Evolutionary conservation across 2,797 vertebrate genomes (phyloP), one percentile per base, ranked within the genome.

Genomic region (Micromesistius poutassou): DNA sequence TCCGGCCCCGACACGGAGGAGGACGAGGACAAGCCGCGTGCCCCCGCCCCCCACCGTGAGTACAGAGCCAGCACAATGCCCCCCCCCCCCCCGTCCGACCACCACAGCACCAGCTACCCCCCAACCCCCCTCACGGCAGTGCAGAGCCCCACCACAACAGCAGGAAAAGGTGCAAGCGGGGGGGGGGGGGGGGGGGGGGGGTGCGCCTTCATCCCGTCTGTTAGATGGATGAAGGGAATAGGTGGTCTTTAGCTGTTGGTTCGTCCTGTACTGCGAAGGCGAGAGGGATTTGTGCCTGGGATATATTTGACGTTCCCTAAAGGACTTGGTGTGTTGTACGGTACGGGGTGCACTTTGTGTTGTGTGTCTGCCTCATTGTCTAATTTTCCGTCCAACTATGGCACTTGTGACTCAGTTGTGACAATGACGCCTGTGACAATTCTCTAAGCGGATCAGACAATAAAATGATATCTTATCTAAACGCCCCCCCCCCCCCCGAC

Each of bases 1-100:
- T 99, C 98, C 1, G 98, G 97, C 16, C 96, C 96, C 0, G 97
- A 98, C 91, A 98, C 96, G 0, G 97, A 99, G 82, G 98, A 99
- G 7, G 95, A 95, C 55, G 97, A 99, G 3, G 97, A 98, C 90
- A 99, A 98, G 91, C 93, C 95, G 16, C 92, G 94, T 66, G 88
- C 92, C 81, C 91, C 92, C 81, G 91, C 46, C 46, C 46, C 94
- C 78, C 97, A 96, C 88, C 96, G 97, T 98, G 94, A 97, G 97
- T 95, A 40, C 55, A 62, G 19, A 22, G 1, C 55, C 55, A 62
- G 2, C 16, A 62, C 55, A 22, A 62, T 10, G 5, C 50, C 22
- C 50, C 22, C 5, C 50, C 6, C 6, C 19, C 50, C 22, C 50
- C 7, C n/a, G n/a, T n/a, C 16, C 16, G 6, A 22, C 46, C 4